Conservation (phyloP, 2,888 invertebrate species). For the Caenorhabditis becei region DNA sequence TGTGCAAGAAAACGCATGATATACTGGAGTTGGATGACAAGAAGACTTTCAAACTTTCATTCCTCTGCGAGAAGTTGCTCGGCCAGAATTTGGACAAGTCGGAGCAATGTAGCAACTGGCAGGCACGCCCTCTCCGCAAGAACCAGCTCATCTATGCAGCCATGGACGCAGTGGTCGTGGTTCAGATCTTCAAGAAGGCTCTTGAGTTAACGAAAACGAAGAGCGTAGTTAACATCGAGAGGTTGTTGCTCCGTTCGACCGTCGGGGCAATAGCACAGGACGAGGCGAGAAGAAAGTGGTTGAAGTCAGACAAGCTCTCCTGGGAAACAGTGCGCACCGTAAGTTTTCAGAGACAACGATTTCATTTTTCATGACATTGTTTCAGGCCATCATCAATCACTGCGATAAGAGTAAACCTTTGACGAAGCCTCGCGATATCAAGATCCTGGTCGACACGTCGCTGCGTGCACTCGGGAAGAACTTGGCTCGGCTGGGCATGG, state of each 20-base stretch:
- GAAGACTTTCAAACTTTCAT: slow-evolving; percentile 51
- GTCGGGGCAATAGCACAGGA: background rate
- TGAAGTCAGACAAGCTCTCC: slow-evolving; percentile 1
- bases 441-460: too few relatives aligned
- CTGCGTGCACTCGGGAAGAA: too few relatives aligned
- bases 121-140: slow-evolving; percentile 56
- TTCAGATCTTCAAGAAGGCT: slow-evolving; percentile 26
- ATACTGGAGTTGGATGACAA: too few relatives aligned
- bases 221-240: slow-evolving; percentile 4
- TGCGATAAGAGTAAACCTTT: too few relatives aligned
- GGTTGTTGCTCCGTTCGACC: background rate
- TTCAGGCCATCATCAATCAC: slow-evolving; percentile 15
- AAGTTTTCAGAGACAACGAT: too few relatives aligned
- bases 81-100: slow-evolving; percentile 54
- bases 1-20: too few relatives aligned
- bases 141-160: slow-evolving; percentile 65
- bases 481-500: too few relatives aligned
- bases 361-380: background rate
- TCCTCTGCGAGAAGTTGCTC: slow-evolving; percentile 42
- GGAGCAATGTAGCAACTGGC: slow-evolving; percentile 67
- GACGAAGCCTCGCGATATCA: too few relatives aligned
- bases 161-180: slow-evolving; percentile 63
- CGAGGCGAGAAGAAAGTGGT: background rate
- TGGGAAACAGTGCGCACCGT: slow-evolving; percentile 19
- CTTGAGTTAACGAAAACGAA: background rate